Conservation (phyloP, 2,113 vertebrate genomes). For the Tyrannus savana region DNA sequence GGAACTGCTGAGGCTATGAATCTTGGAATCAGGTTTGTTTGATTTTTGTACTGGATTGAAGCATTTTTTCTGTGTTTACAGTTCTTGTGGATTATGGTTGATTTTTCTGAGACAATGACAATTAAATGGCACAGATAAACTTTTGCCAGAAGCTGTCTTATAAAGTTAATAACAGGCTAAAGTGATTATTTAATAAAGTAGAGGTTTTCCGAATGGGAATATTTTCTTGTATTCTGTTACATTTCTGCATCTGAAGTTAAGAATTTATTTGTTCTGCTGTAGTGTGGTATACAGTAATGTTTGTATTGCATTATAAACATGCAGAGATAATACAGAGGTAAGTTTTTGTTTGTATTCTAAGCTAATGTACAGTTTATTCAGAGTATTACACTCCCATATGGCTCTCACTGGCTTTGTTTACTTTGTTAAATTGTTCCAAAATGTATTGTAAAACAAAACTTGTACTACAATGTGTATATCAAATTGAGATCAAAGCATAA, state of each 20-base stretch:
- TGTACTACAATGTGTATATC: background rate
- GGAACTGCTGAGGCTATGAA: slow-evolving; percentile 98
- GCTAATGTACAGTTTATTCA: background rate
- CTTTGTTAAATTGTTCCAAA: slow-evolving; percentile 24
- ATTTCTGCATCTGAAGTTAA: slow-evolving; percentile 29
- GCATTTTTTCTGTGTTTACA: background rate
- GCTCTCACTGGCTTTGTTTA: slow-evolving; percentile 10
- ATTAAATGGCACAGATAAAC: slow-evolving; percentile 21
- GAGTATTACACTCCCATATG: background rate
- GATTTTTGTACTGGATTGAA: slow-evolving; percentile 1
- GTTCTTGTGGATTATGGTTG: background rate
- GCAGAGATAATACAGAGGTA: background rate
- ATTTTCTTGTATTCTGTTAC: background rate
- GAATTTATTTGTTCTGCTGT: slow-evolving; percentile 35
- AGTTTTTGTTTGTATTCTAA: slow-evolving; percentile 5
- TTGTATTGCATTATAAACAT: slow-evolving; percentile 45
- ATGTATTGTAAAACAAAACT: background rate
- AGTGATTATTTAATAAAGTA: slow-evolving; percentile 22
- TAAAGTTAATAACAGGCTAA: slow-evolving; percentile 14
- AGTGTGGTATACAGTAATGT: background rate
- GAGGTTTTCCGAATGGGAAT: background rate
- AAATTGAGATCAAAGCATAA: slow-evolving; percentile 21
- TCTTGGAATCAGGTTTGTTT: slow-evolving; percentile 93
- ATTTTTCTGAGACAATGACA: background rate
- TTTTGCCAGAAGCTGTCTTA: background rate